A percentile compares a stretch with the other conserved stretches of the same genome.
phyloP scores from a whole-genome alignment of 2,888 invertebrate species.

The Synergus umbraculus region DNA sequence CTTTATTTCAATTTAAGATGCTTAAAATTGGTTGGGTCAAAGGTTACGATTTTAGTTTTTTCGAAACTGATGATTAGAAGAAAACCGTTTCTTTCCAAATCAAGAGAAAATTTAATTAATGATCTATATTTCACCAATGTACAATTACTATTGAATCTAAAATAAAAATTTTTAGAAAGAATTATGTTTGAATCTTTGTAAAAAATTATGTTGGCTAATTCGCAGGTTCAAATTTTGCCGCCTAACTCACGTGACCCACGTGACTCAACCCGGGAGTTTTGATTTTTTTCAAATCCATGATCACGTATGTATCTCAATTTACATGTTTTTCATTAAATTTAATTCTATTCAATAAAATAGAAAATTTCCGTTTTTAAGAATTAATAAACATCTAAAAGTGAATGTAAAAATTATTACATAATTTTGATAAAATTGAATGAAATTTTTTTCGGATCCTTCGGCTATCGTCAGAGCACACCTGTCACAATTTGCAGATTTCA shows the following conservation, averaged over 20 bases:
- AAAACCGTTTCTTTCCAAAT: background rate
- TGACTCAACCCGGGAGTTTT: too few relatives aligned
- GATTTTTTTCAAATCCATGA: too few relatives aligned
- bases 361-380: background rate
- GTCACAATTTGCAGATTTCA: conserved; percentile 5
- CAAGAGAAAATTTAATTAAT: background rate
- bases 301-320: too few relatives aligned
- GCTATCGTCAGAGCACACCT: background rate
- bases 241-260: too few relatives aligned
- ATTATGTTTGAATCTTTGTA: background rate
- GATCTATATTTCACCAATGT: background rate
- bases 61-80: background rate
- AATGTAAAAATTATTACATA: background rate
- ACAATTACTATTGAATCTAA: background rate
- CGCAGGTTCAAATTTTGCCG: too few relatives aligned
- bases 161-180: background rate
- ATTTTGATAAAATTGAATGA: background rate
- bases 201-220: too few relatives aligned
- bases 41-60: background rate
- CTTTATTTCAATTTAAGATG: background rate
- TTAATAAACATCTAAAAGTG: background rate
- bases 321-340: too few relatives aligned
- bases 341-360: too few relatives aligned
- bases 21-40: background rate
- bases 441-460: conserved; percentile 16